Conservation (phyloP, 1,140 invertebrate genomes). For the Palaemon carinicauda region DNA sequence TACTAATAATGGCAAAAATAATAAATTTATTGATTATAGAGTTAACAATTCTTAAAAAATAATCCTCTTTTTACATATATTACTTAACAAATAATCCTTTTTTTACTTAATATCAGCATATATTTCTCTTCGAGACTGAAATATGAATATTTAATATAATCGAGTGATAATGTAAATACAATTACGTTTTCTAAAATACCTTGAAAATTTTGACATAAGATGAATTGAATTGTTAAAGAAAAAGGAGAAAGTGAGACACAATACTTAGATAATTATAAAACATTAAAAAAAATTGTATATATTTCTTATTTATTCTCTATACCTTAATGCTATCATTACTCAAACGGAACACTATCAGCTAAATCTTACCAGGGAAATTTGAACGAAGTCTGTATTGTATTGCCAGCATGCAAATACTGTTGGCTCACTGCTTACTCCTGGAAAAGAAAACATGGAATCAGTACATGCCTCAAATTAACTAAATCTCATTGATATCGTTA, state of each 20-base stretch:
- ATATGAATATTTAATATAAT: too few species aligned
- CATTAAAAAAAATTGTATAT: neutral
- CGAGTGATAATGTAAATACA: too few species aligned
- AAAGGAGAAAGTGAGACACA: neutral
- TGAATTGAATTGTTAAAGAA: neutral
- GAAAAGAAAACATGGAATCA: conserved; percentile 11
- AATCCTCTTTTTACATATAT: too few species aligned
- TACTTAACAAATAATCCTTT: too few species aligned
- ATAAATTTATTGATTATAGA: too few species aligned
- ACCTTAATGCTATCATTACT: neutral
- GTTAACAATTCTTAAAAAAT: too few species aligned
- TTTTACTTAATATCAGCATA: too few species aligned
- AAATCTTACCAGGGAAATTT: conserved; percentile 34
- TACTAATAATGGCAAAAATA: too few species aligned
- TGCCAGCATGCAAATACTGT: conserved; percentile 40
- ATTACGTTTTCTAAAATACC: too few species aligned
- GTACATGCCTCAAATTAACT: neutral
- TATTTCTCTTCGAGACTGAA: too few species aligned
- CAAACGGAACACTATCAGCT: neutral
- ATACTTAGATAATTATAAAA: neutral
- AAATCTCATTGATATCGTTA: neutral
- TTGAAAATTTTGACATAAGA: neutral
- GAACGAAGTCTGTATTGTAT: conserved; percentile 44
- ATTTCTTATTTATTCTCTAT: neutral
- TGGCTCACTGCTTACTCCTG: conserved; percentile 24